These are phyloP conservation scores for Lepus townsendii DNA, from an alignment of 2,797 vertebrate species.

Conservation along the genomic window DNA sequence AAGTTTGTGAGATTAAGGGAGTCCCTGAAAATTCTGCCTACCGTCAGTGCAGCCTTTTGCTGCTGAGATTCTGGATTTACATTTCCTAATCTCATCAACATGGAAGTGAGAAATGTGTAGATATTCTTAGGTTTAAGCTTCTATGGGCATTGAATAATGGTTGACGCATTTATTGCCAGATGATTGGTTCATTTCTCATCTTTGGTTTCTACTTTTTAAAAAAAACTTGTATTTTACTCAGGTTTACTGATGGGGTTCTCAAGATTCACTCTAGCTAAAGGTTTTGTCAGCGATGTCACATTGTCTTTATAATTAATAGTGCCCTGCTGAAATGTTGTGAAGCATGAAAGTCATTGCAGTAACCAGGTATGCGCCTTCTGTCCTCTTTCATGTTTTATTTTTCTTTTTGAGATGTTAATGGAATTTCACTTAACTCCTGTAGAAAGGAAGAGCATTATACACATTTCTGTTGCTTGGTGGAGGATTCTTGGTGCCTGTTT, in stretches of 20 bases:
- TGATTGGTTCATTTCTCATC: constrained; percentile 37
- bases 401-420: constrained; percentile 52
- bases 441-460: neutral
- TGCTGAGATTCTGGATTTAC: neutral
- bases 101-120: neutral
- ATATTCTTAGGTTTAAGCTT: neutral
- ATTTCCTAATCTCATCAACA: constrained; percentile 7
- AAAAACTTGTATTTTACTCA: neutral
- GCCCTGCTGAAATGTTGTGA: constrained; percentile 37
- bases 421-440: neutral
- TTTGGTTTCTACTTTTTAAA: constrained; percentile 57
- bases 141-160: neutral
- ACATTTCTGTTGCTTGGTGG: neutral
- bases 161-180: neutral
- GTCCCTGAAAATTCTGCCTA: constrained; percentile 12
- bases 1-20: constrained; percentile 32
- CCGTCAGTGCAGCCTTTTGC: neutral
- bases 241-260: neutral
- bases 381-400: neutral
- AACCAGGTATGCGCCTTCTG: constrained; percentile 1
- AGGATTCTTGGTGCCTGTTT: constrained; percentile 38
- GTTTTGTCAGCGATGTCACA: neutral
- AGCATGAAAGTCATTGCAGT: constrained; percentile 14
- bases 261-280: constrained; percentile 2
- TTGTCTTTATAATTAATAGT: constrained; percentile 50